Percentiles rank a stretch among this genome's conserved stretches.
phyloP scores from a whole-genome alignment of 2,888 invertebrate species.

The Cryptophagus acutangulus region DNA sequence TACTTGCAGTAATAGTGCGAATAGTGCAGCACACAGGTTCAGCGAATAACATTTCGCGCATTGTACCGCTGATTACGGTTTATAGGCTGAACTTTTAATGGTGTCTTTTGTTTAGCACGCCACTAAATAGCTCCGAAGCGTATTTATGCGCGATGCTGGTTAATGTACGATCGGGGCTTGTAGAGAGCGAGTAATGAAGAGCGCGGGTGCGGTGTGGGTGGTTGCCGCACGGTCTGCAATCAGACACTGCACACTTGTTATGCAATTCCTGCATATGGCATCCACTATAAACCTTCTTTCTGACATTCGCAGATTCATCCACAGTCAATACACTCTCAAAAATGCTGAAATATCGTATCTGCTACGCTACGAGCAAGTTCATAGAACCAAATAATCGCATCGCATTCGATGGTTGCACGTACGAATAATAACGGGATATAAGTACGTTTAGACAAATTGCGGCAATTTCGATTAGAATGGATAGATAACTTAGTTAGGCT shows the following conservation, averaged over 20 bases:
- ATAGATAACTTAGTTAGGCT: no score
- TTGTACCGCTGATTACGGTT: constrained; percentile 41
- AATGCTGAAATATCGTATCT: no score
- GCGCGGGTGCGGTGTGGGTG: constrained; percentile 41
- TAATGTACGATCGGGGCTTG: constrained; percentile 37
- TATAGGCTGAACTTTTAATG: constrained; percentile 43
- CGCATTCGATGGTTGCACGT: no score
- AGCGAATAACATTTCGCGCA: no score
- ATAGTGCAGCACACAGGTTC: no score
- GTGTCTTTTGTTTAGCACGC: constrained; percentile 44
- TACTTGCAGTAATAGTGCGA: background rate
- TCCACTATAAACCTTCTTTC: background rate
- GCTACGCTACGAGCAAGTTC: no score
- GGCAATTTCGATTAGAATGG: no score
- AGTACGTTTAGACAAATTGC: no score
- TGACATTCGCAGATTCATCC: background rate
- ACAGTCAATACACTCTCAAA: background rate
- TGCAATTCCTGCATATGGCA: constrained; percentile 24
- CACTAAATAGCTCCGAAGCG: constrained; percentile 41
- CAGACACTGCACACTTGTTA: constrained; percentile 26
- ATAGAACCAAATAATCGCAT: no score
- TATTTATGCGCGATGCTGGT: constrained; percentile 41
- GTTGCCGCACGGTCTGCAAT: constrained; percentile 25
- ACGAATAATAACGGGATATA: no score
- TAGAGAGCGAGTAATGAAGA: constrained; percentile 39